Percentiles rank a stretch among this genome's conserved stretches.
These are phyloP conservation scores for Zophobas atratus DNA, from an alignment of 1,140 invertebrate genomes.

Conservation along the genomic window DNA sequence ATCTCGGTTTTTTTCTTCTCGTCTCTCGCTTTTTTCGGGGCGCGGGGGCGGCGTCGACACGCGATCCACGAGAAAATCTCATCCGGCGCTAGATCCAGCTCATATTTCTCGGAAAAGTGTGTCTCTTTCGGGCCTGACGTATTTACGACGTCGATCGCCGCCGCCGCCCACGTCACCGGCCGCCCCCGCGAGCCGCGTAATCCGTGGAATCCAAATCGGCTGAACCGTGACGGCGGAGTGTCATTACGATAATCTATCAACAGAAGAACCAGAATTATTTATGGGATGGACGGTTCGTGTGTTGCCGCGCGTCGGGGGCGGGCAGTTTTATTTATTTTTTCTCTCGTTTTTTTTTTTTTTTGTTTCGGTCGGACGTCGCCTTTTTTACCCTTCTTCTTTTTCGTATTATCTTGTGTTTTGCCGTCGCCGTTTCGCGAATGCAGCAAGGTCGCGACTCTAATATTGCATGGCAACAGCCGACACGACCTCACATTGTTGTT, in stretches of 20 bases:
- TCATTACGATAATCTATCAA: constrained; percentile 24
- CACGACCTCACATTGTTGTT: constrained; percentile 46
- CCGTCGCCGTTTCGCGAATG: constrained; percentile 39
- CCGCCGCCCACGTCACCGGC: constrained; percentile 9
- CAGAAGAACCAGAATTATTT: constrained; percentile 4
- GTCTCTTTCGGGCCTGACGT: background rate
- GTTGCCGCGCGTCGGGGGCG: background rate
- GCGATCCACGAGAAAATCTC: background rate
- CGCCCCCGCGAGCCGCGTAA: constrained; percentile 10
- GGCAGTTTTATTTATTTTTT: background rate
- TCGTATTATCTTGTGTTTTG: constrained; percentile 30
- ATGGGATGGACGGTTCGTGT: background rate
- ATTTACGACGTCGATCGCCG: constrained; percentile 1
- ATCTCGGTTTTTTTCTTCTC: background rate
- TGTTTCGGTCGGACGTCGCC: background rate
- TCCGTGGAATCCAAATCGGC: constrained; percentile 4
- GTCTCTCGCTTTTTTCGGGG: no score
- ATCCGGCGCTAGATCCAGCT: background rate
- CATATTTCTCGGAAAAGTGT: background rate
- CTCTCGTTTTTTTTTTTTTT: constrained; percentile 15
- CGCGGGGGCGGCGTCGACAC: background rate
- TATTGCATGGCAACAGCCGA: constrained; percentile 52
- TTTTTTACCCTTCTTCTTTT: constrained; percentile 9
- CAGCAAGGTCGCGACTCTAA: constrained; percentile 46
- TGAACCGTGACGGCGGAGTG: constrained; percentile 6